Percentiles rank a stretch among this genome's conserved stretches.
Evolutionary conservation across 2,888 invertebrate species (phyloP).

Genomic region (Oxyscelio sp.): DNA sequence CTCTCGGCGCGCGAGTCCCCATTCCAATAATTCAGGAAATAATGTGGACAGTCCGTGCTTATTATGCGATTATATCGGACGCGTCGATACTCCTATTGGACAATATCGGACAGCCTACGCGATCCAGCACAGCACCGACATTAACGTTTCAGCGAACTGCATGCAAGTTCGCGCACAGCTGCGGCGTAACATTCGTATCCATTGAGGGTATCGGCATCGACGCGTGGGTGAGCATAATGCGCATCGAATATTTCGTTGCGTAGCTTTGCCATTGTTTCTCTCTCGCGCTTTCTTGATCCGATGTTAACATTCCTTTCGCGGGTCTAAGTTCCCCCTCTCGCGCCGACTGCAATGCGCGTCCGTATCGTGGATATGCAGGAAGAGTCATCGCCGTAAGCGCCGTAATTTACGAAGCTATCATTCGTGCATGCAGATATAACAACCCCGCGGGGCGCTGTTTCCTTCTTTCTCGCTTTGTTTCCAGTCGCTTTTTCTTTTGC

Average conservation of each 20-base stretch:
- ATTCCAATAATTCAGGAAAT: conserved; percentile 38
- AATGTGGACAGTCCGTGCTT: conserved; percentile 54
- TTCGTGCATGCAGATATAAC: conserved; percentile 85
- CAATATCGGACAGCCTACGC: conserved; percentile 69
- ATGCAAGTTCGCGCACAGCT: conserved; percentile 34
- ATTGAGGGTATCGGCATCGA: conserved; percentile 63
- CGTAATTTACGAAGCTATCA: conserved; percentile 87
- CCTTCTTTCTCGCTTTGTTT: conserved; percentile 64
- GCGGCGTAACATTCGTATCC: conserved; percentile 28
- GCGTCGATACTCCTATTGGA: conserved; percentile 59
- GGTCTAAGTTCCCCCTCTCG: conserved; percentile 24
- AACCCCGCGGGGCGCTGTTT: conserved; percentile 75
- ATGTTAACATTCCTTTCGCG: conserved; percentile 72
- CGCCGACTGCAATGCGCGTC: conserved; percentile 57
- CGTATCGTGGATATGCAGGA: conserved; percentile 64
- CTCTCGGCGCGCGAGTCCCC: not conserved
- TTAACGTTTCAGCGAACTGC: conserved; percentile 35
- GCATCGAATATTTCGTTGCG: conserved; percentile 72
- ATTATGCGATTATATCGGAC: conserved; percentile 67
- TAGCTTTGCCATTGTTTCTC: conserved; percentile 71
- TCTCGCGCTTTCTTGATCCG: conserved; percentile 73
- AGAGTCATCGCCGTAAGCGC: conserved; percentile 85
- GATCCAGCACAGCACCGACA: conserved; percentile 40
- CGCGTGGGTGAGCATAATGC: conserved; percentile 75
- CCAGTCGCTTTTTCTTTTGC: conserved; percentile 36